Percentiles rank a stretch among this genome's conserved stretches.
phyloP scores from a whole-genome alignment of 2,888 invertebrate species.

The Abrostola tripartita region DNA sequence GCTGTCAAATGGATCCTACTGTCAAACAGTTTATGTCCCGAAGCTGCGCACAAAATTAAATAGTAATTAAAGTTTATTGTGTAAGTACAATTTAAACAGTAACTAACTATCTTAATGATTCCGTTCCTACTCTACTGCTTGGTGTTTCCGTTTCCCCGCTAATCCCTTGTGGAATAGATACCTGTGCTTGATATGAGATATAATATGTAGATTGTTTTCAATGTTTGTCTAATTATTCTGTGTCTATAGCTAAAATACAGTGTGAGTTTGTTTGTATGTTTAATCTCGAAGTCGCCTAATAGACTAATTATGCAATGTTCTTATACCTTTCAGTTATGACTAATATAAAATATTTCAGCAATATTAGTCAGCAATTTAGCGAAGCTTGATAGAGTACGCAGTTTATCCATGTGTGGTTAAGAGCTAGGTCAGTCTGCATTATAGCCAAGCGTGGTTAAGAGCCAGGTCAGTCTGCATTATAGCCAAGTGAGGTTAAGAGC shows the following conservation, averaged over 20 bases:
- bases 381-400: too few species aligned
- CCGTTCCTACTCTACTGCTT: not conserved
- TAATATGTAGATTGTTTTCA: conserved; percentile 12
- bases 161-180: not conserved
- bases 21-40: too few species aligned
- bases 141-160: conserved; percentile 35
- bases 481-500: too few species aligned
- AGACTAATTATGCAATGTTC: not conserved
- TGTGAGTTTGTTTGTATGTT: not conserved
- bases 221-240: not conserved
- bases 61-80: too few species aligned
- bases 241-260: not conserved
- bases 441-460: too few species aligned
- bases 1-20: too few species aligned
- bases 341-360: not conserved
- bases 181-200: conserved; percentile 38
- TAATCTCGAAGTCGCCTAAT: not conserved
- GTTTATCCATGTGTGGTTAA: too few species aligned
- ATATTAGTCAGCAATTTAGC: too few species aligned
- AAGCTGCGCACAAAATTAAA: too few species aligned
- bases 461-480: too few species aligned
- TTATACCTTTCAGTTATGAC: not conserved
- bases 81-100: not conserved
- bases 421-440: too few species aligned
- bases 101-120: not conserved